A percentile compares a stretch with the other conserved stretches of the same genome.
Evolutionary conservation across 2,797 vertebrate species (phyloP).

Genomic region (Philypnodon macrostomus): DNA sequence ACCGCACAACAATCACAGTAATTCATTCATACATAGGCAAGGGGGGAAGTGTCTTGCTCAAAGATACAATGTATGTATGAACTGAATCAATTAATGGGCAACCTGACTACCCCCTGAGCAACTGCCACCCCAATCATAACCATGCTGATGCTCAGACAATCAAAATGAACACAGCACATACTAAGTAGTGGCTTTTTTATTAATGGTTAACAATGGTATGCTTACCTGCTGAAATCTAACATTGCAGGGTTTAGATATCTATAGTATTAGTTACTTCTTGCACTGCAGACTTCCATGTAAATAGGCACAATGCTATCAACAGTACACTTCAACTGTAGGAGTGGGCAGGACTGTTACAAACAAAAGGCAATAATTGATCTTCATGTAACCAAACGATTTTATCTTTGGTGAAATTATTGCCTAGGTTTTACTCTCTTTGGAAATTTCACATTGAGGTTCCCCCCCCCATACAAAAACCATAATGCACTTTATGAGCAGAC

Average conservation of each 20-base stretch:
- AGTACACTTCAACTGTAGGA: slow-evolving; percentile 35
- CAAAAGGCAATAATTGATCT: slow-evolving; percentile 75
- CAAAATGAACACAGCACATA: slow-evolving; percentile 53
- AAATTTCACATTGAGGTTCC: slow-evolving; percentile 31
- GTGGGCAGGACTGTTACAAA: slow-evolving; percentile 60
- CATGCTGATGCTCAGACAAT: slow-evolving; percentile 71
- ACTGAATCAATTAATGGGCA: too few species aligned
- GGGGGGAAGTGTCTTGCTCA: too few species aligned
- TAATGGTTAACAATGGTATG: slow-evolving; percentile 59
- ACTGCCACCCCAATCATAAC: too few species aligned
- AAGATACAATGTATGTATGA: too few species aligned
- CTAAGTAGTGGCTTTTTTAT: slow-evolving; percentile 40
- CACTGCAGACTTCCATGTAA: slow-evolving; percentile 69
- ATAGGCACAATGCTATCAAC: slow-evolving; percentile 51
- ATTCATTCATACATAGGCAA: too few species aligned
- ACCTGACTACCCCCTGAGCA: too few species aligned
- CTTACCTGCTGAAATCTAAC: slow-evolving; percentile 61
- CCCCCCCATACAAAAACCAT: slow-evolving; percentile 42
- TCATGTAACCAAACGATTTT: slow-evolving; percentile 76
- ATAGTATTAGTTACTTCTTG: slow-evolving; percentile 44
- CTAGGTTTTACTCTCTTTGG: slow-evolving; percentile 44
- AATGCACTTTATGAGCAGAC: slow-evolving; percentile 73
- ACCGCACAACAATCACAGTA: too few species aligned
- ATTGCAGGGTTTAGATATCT: slow-evolving; percentile 17
- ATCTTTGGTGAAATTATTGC: slow-evolving; percentile 76